Base-by-base conservation (phyloP, 1,140 invertebrate genomes). In the Hormaphis cornu region DNA sequence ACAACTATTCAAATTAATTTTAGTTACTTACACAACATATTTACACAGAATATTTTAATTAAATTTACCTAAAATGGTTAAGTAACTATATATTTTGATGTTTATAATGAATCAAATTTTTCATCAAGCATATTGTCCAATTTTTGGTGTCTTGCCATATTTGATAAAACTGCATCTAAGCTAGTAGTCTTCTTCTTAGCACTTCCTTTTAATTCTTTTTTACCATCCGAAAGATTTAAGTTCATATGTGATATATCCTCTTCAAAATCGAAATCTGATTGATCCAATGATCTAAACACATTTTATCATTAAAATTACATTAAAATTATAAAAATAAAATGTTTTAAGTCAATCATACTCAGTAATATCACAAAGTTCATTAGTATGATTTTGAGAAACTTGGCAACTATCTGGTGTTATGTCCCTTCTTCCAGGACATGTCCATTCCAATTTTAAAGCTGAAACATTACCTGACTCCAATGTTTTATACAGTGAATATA, bases 111-210 rank as follows among this genome's bases (percentile, higher is more conserved):
- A 48, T 66, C 61, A 66, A 66, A 66, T 66, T 66, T 66, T 59
- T 70, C 69, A 37, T 70, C 56, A 40, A 46, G 42, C 72, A 75
- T 73, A 72, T 74, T 74, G 50, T 76, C 75, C 40, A 76, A 69
- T 69, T 75, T 76, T 35, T 78, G 72, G 72, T 80, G 78, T 28
- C 77, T 72, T 56, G 76, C 75, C 76, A 80, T 79, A 63, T 79
- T 79, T 6, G 76, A 78, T 24, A 80, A 70, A 66, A 80, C 77
- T 37, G 77, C 78, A 73, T 79, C 78, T 9, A 79, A 72, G 71
- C 76, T 79, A 24, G 78, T 79, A 3, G 79, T 79, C 75, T 78
- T 78, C 71, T 79, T 79, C 71, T 79, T 80, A 2, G 78, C 77
- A 73, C 77, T 77, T 48, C 77, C 77, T 70, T 78, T 77, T 9